phyloP scores from a whole-genome alignment of 2,113 vertebrate species.

The Tachuris rubrigastra region DNA sequence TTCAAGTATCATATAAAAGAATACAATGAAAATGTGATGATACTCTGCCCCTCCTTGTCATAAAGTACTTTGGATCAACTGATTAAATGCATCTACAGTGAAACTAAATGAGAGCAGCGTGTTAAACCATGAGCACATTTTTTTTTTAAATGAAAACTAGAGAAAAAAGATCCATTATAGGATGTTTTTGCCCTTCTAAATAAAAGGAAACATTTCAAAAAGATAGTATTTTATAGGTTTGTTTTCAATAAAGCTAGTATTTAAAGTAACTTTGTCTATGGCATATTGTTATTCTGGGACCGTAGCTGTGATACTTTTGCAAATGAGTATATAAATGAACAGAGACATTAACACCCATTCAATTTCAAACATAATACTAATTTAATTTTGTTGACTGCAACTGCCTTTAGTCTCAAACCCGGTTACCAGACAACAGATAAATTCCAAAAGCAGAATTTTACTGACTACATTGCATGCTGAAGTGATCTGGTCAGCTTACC shows the following conservation, averaged over 20 bases:
- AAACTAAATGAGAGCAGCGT: fast-evolving
- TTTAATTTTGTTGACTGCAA: neutral
- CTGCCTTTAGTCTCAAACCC: neutral
- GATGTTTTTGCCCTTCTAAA: neutral
- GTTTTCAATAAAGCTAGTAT: neutral
- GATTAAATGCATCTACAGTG: neutral
- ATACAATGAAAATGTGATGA: neutral
- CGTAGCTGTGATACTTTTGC: neutral
- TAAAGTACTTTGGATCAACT: neutral
- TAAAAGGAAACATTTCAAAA: neutral
- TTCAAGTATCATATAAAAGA: neutral
- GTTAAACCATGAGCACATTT: neutral
- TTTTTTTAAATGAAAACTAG: neutral
- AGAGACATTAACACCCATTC: neutral
- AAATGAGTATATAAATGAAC: neutral
- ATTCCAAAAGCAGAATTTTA: neutral
- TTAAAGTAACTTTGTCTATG: neutral
- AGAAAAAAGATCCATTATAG: neutral
- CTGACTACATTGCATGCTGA: neutral
- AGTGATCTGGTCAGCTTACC: neutral
- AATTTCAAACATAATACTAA: neutral
- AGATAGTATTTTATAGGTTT: neutral
- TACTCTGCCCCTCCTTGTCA: neutral
- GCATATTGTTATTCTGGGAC: neutral
- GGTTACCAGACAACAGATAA: neutral